These are phyloP conservation scores for Ferdinandea cuprea DNA, from an alignment of 2,888 invertebrate species.

Conservation along the genomic window DNA sequence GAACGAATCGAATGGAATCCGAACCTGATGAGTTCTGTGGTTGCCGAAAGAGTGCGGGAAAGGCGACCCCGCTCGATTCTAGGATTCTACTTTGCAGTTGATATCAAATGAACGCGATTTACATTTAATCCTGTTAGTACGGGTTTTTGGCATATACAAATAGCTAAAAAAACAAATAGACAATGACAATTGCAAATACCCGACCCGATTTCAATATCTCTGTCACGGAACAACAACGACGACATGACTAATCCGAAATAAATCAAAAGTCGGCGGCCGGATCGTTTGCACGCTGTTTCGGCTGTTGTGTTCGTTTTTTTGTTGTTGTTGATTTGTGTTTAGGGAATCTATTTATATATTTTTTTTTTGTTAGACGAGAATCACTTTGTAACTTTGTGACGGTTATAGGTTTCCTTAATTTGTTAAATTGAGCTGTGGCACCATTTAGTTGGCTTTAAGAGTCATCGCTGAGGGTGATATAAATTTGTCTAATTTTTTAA, in stretches of 20 bases:
- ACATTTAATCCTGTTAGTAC: conserved; percentile 70
- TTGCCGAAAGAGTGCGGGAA: too few species aligned
- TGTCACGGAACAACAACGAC: conserved; percentile 61
- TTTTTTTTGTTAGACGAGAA: not conserved
- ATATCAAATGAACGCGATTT: conserved; percentile 66
- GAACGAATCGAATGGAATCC: conserved; percentile 25
- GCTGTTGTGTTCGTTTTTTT: not conserved
- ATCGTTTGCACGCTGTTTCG: conserved; percentile 56
- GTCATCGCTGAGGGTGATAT: not conserved
- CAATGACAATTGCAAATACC: conserved; percentile 68
- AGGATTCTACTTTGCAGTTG: conserved; percentile 22
- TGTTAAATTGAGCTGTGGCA: conserved; percentile 9
- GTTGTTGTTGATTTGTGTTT: conserved; percentile 40
- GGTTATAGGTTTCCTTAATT: not conserved
- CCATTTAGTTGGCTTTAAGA: not conserved
- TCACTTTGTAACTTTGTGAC: conserved; percentile 5
- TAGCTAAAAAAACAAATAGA: conserved; percentile 42
- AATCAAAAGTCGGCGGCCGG: conserved; percentile 56
- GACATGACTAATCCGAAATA: conserved; percentile 73
- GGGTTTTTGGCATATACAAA: conserved; percentile 37
- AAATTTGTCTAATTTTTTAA: too few species aligned
- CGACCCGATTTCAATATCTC: conserved; percentile 55
- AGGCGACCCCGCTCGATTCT: not conserved
- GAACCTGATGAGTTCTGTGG: conserved; percentile 15
- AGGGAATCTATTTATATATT: not conserved